These are phyloP conservation scores for Operophtera brumata DNA, from an alignment of 2,888 invertebrate genomes.

Conservation along the genomic window DNA sequence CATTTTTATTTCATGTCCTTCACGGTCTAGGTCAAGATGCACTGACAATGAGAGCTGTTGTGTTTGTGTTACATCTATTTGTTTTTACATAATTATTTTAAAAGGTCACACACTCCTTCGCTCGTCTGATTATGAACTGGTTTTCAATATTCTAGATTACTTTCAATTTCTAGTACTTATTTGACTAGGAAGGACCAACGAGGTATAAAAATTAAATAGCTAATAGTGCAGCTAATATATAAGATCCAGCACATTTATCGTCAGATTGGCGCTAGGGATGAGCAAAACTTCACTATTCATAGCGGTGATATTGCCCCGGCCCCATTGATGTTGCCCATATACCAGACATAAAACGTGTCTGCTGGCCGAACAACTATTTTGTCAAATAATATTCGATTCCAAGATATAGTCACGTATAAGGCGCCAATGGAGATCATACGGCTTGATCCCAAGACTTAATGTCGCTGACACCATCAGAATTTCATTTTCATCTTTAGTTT, in stretches of 20 bases:
- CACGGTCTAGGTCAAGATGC: constrained; percentile 45
- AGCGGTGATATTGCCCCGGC: constrained; percentile 42
- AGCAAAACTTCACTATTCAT: constrained; percentile 44
- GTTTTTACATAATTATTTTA: constrained; percentile 20
- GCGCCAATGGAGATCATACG: constrained; percentile 36
- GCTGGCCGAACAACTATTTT: constrained; percentile 34
- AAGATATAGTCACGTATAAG: constrained; percentile 42
- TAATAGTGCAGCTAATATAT: constrained; percentile 2
- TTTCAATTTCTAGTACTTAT: constrained; percentile 7
- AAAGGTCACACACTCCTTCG: constrained; percentile 30
- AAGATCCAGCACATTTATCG: constrained; percentile 23
- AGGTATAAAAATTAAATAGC: neutral
- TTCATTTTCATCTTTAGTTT: constrained; percentile 8
- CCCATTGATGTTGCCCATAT: constrained; percentile 45
- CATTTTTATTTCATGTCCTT: constrained; percentile 40
- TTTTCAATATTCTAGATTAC: constrained; percentile 9
- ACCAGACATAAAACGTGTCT: constrained; percentile 44
- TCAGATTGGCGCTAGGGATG: constrained; percentile 25
- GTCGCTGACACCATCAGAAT: constrained; percentile 9
- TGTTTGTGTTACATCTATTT: constrained; percentile 21
- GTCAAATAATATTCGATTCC: constrained; percentile 48
- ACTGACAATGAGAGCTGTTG: constrained; percentile 32
- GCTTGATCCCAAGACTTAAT: constrained; percentile 18
- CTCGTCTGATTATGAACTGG: constrained; percentile 22
- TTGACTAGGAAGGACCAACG: neutral